These are phyloP conservation scores for Varroa destructor DNA, from an alignment of 1,140 invertebrate genomes.

Conservation along the genomic window DNA sequence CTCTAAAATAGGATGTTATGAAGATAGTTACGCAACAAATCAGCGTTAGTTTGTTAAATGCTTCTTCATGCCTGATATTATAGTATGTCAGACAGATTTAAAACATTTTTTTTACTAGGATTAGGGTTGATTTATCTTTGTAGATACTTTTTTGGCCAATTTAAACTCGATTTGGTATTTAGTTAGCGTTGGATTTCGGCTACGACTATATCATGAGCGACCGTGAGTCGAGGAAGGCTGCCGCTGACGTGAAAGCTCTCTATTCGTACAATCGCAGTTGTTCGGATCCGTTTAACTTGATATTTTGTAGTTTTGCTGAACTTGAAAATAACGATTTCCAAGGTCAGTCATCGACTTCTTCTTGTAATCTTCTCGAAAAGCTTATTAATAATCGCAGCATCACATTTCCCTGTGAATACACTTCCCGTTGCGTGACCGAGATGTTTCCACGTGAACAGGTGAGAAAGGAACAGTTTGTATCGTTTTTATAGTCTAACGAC, in stretches of 20 bases:
- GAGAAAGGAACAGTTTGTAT: too few relatives aligned
- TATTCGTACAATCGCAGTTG: neutral
- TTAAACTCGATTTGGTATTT: too few relatives aligned
- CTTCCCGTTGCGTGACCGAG: neutral
- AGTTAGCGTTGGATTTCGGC: neutral
- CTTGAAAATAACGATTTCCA: neutral
- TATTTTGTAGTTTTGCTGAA: conserved; percentile 7
- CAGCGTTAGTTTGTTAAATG: too few relatives aligned
- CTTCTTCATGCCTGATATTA: too few relatives aligned
- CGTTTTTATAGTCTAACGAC: too few relatives aligned
- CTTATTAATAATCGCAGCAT: neutral
- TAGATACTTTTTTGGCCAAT: too few relatives aligned
- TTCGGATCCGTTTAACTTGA: neutral
- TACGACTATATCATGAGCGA: neutral
- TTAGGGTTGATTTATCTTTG: too few relatives aligned
- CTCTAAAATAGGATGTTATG: too few relatives aligned
- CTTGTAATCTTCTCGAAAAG: neutral
- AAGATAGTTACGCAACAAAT: too few relatives aligned
- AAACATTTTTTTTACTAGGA: too few relatives aligned
- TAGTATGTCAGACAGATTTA: too few relatives aligned
- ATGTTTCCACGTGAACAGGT: conserved; percentile 2
- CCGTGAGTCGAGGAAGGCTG: neutral
- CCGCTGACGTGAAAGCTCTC: neutral
- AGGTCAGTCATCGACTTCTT: too few relatives aligned
- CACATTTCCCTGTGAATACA: neutral